Evolutionary conservation across 2,888 invertebrate genomes (phyloP).

Genomic region (Ormyrus nitidulus): DNA sequence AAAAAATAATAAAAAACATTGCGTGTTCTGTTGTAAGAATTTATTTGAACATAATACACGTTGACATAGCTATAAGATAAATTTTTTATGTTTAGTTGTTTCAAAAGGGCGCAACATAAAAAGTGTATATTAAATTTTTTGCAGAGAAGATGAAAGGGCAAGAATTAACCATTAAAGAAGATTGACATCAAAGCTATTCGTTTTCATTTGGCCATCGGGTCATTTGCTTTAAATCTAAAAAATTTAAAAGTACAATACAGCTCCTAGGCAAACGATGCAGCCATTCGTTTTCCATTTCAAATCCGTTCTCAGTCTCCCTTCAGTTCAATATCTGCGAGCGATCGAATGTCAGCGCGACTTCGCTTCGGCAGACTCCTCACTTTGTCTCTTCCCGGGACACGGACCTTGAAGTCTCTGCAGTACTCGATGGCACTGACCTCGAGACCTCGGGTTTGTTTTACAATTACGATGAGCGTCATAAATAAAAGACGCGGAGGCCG

Average conservation of each 20-base stretch:
- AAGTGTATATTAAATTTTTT: neutral
- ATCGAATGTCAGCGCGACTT: conserved; percentile 15
- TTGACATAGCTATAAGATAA: too few relatives aligned
- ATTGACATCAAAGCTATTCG: neutral
- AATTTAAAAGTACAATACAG: conserved; percentile 40
- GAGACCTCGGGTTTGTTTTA: conserved; percentile 59
- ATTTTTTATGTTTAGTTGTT: too few relatives aligned
- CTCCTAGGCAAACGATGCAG: neutral
- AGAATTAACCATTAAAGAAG: too few relatives aligned
- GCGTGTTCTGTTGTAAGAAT: too few relatives aligned
- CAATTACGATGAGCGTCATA: conserved; percentile 63
- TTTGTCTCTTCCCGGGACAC: neutral
- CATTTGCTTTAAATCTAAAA: conserved; percentile 32
- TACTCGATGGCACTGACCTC: conserved; percentile 54
- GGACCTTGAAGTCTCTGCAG: conserved; percentile 27
- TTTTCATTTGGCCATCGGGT: neutral
- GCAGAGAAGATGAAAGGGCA: too few relatives aligned
- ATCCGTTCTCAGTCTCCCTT: neutral
- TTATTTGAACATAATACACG: too few relatives aligned
- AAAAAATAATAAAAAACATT: too few relatives aligned
- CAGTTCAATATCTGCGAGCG: conserved; percentile 20
- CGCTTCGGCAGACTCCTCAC: neutral
- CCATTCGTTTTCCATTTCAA: conserved; percentile 34
- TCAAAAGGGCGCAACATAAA: neutral
- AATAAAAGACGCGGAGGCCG: conserved; percentile 56